A percentile compares a stretch with the other conserved stretches of the same genome.
These are phyloP conservation scores for Lucilia sericata DNA, from an alignment of 1,140 invertebrate species.

Conservation along the genomic window DNA sequence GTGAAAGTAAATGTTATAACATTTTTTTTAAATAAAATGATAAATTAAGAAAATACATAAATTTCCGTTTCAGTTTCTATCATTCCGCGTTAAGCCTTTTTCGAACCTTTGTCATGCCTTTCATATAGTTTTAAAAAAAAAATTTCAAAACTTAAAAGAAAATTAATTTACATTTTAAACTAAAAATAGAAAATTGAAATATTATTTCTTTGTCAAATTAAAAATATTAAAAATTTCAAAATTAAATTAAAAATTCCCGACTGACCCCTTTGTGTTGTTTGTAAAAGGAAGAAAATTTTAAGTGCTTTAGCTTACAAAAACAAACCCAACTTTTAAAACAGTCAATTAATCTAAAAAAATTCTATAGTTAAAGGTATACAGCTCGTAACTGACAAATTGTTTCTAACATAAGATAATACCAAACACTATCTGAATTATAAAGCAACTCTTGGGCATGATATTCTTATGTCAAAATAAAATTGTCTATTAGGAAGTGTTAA, in stretches of 20 bases:
- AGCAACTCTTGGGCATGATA: too few species aligned
- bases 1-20: neutral
- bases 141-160: neutral
- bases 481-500: too few species aligned
- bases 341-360: neutral
- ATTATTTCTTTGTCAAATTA: neutral
- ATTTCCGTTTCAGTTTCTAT: neutral
- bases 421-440: too few species aligned
- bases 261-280: neutral
- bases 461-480: too few species aligned
- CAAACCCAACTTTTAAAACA: neutral
- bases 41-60: neutral
- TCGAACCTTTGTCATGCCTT: conserved; percentile 1
- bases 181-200: neutral
- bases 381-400: too few species aligned
- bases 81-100: neutral
- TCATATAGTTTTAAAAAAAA: neutral
- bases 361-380: too few species aligned
- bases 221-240: neutral
- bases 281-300: too few species aligned
- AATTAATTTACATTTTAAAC: neutral
- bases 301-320: neutral
- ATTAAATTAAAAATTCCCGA: neutral
- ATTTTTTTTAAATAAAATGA: neutral
- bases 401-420: too few species aligned